Conservation (phyloP, 2,797 vertebrate species). For the Propithecus deckenii region DNA sequence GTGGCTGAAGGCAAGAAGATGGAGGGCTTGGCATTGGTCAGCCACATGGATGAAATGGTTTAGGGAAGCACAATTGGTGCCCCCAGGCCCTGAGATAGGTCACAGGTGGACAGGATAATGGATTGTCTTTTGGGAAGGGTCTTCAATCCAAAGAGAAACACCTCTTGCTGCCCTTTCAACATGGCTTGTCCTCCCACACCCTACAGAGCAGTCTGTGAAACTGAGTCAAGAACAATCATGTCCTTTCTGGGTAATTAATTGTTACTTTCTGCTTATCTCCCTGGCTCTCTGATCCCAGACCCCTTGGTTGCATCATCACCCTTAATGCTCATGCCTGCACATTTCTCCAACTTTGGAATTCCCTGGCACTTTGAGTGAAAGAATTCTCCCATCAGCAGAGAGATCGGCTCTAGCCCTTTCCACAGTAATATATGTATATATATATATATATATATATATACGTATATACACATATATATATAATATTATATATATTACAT, state of each 20-base stretch:
- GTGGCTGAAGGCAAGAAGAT: neutral
- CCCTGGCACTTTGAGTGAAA: neutral
- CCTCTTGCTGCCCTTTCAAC: neutral
- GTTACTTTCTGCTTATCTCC: neutral
- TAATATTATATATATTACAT: too few relatives aligned
- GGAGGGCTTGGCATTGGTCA: neutral
- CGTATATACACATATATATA: too few relatives aligned
- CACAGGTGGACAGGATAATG: neutral
- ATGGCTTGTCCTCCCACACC: neutral
- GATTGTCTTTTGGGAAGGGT: neutral
- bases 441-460: neutral
- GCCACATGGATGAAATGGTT: neutral
- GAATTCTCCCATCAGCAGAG: neutral
- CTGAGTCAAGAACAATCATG: neutral
- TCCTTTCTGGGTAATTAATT: neutral
- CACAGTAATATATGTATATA: neutral
- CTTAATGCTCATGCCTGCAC: fast-evolving
- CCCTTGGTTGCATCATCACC: neutral
- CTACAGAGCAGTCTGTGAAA: neutral
- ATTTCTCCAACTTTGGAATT: neutral
- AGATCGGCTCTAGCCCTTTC: neutral
- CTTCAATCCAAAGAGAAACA: neutral
- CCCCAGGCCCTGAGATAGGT: neutral
- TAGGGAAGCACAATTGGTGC: neutral
- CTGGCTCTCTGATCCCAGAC: neutral